These are phyloP conservation scores for Pristionchus fissidentatus DNA, from an alignment of 2,888 invertebrate genomes.

Conservation along the genomic window DNA sequence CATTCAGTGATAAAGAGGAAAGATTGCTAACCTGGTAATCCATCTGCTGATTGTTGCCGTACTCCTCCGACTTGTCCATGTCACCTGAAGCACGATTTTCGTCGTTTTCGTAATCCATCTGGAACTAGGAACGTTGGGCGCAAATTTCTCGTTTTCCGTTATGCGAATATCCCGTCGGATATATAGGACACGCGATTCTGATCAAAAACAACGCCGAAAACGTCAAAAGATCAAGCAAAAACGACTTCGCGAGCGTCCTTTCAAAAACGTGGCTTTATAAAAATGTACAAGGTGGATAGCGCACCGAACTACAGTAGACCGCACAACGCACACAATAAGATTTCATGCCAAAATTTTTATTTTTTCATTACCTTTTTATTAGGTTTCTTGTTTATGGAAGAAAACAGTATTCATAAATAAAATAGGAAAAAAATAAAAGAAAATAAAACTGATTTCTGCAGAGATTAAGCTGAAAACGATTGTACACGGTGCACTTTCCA, in stretches of 20 bases:
- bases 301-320: neutral
- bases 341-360: neutral
- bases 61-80: neutral
- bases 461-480: neutral
- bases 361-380: neutral
- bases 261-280: neutral
- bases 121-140: neutral
- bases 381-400: too few relatives aligned
- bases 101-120: slow-evolving; percentile 48
- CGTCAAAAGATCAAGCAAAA: too few relatives aligned
- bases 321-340: neutral
- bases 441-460: neutral
- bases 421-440: too few relatives aligned
- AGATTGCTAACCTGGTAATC: slow-evolving; percentile 37
- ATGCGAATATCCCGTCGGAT: neutral
- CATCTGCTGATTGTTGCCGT: slow-evolving; percentile 17
- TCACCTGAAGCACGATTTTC: slow-evolving; percentile 16
- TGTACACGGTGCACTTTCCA: neutral
- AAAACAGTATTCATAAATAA: too few relatives aligned
- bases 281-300: neutral
- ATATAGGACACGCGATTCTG: neutral
- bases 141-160: neutral
- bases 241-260: too few relatives aligned
- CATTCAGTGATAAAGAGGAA: neutral
- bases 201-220: neutral